phyloP scores from a whole-genome alignment of 53 echinoderm and acorn worm species.

The Temnopleurus reevesii region DNA sequence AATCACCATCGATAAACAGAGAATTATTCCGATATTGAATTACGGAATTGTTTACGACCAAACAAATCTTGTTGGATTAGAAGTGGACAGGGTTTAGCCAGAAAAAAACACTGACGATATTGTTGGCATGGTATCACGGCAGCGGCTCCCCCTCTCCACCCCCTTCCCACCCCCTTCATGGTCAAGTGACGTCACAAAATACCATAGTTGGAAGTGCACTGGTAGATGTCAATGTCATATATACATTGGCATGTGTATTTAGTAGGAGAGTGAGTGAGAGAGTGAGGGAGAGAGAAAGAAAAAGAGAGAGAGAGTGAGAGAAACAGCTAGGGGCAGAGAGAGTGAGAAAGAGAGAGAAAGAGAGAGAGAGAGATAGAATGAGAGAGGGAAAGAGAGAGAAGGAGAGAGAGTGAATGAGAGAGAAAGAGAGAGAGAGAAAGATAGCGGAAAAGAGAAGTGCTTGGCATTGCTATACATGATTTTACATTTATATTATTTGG shows the following conservation, averaged over 20 bases:
- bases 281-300: slow-evolving; percentile 1
- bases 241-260: neutral
- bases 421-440: no score
- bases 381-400: no score
- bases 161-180: neutral
- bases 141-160: neutral
- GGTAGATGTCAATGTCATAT: slow-evolving; percentile 24
- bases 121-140: no score
- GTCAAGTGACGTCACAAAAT: neutral
- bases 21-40: neutral
- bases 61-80: neutral
- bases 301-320: neutral
- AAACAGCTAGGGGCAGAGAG: no score
- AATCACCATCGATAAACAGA: neutral
- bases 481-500: no score
- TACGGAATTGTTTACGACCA: slow-evolving; percentile 4
- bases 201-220: neutral
- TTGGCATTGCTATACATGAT: no score
- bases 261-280: neutral
- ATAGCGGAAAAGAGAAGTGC: no score
- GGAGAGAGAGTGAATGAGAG: no score
- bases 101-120: slow-evolving; percentile 15
- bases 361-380: no score
- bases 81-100: neutral
- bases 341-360: no score